phyloP scores from a whole-genome alignment of 2,797 vertebrate species.

The Lepidocolaptes lacrymiger region DNA sequence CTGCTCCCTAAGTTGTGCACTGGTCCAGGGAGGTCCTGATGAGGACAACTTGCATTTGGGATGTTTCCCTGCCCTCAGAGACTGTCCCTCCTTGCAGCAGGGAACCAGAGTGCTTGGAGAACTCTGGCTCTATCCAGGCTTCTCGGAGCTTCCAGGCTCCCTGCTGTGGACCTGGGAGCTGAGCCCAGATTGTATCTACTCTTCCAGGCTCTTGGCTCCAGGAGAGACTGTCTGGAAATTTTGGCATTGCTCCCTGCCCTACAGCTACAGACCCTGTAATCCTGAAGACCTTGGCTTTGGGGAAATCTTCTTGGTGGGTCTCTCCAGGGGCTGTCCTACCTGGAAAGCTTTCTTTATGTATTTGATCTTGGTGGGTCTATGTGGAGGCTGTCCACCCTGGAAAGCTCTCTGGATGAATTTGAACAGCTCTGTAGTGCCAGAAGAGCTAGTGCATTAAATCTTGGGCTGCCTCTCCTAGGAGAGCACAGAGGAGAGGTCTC shows the following conservation, averaged over 20 bases:
- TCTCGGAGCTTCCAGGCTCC: conserved; percentile 23
- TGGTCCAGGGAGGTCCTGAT: background rate
- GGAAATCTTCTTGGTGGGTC: conserved; percentile 62
- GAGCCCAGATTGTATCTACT: conserved; percentile 63
- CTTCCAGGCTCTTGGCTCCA: conserved; percentile 63
- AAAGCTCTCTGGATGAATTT: background rate
- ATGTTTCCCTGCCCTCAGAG: background rate
- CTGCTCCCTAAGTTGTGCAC: background rate
- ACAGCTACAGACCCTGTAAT: conserved; percentile 7
- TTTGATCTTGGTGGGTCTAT: background rate
- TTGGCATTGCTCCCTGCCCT: conserved; percentile 39
- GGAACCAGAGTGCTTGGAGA: background rate
- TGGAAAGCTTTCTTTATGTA: background rate
- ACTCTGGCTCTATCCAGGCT: background rate
- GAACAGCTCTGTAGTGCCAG: background rate
- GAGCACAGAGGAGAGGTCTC: background rate
- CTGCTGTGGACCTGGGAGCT: conserved; percentile 60
- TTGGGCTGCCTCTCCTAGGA: accelerated
- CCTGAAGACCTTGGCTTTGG: conserved; percentile 40
- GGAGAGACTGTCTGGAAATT: conserved; percentile 58
- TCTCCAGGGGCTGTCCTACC: background rate
- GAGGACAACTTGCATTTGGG: background rate
- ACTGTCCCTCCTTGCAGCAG: background rate
- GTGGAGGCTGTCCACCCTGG: background rate
- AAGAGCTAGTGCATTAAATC: background rate